A percentile compares a stretch with the other conserved stretches of the same genome.
phyloP scores from a whole-genome alignment of 2,113 vertebrate species.

The Gallinago paraguaiae region DNA sequence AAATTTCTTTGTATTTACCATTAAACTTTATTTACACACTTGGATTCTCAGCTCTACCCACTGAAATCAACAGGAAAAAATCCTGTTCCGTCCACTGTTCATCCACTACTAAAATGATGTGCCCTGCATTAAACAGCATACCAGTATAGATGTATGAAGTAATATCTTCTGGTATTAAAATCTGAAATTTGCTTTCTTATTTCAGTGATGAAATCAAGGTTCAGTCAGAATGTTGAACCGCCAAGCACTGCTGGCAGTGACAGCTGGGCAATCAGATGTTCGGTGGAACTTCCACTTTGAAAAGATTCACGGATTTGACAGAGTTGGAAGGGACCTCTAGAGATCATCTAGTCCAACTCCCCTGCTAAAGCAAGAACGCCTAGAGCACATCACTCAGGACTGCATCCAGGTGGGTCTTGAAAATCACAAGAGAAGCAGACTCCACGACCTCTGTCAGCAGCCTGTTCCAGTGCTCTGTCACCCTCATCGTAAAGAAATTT shows the following conservation, averaged over 20 bases:
- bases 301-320: neutral
- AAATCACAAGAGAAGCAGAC: too few species aligned
- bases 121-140: neutral
- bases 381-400: too few species aligned
- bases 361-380: too few species aligned
- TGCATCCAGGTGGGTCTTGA: too few species aligned
- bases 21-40: neutral
- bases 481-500: too few species aligned
- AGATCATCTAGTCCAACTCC: too few species aligned
- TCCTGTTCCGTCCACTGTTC: neutral
- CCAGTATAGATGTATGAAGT: neutral
- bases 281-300: neutral
- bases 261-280: neutral
- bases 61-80: neutral
- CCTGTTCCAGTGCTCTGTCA: too few species aligned
- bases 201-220: neutral
- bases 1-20: neutral
- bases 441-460: too few species aligned
- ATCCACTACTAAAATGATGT: neutral
- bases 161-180: neutral
- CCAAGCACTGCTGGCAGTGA: neutral
- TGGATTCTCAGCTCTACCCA: neutral
- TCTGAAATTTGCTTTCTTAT: neutral
- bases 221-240: neutral
- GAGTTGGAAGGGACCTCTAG: too few species aligned